Base-by-base conservation (phyloP, 1,140 invertebrate genomes). In the Drosophila sulfurigaster region DNA sequence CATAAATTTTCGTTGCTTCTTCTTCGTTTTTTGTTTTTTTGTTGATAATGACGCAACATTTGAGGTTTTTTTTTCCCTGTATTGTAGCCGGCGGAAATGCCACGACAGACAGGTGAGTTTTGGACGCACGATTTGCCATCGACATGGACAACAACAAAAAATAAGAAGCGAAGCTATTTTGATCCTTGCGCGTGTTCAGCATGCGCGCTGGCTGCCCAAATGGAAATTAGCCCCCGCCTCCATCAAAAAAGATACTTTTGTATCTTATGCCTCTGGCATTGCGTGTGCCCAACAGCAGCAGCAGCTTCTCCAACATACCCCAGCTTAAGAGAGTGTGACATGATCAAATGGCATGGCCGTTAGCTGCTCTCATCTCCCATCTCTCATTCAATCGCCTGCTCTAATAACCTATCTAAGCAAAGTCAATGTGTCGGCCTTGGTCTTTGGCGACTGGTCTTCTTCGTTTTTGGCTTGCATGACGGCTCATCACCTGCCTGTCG, bases 21-120 rank as follows among this genome's bases (percentile, higher is more conserved):
- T 35, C 16, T 35, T 28, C 16, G 30, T 78, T 38, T 38, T 35
- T 28, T 38, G 30, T 78, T 68, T 66, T 75, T 65, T 69, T 77
- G 57, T 70, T 78, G 85, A 89, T 89, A 89, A 89, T 89, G 86
- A 88, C 60, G 85, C 85, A 78, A 89, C 85, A 89, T 89, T 89
- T 81, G 85, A 86, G 85, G 87, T 79, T 90, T 78, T 78, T 78
- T 81, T 82, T 59, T 79, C 49, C 79, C 51, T 30, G 51, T 57
- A 67, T 60, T 48, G 65, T 81, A 72, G 78, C 82, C 88, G 82
- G 72, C 73, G 74, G 87, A 91, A 89, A 89, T 89, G 65, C 81
- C 64, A 20, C 51, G 58, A 45, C 57, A 54, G 83, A 88, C 88
- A 91, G 88, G 88, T 91, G 88, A 91, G 72, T 82, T 73, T 80